Base-by-base conservation (phyloP, 2,888 invertebrate genomes). In the Criorhina ranunculi region DNA sequence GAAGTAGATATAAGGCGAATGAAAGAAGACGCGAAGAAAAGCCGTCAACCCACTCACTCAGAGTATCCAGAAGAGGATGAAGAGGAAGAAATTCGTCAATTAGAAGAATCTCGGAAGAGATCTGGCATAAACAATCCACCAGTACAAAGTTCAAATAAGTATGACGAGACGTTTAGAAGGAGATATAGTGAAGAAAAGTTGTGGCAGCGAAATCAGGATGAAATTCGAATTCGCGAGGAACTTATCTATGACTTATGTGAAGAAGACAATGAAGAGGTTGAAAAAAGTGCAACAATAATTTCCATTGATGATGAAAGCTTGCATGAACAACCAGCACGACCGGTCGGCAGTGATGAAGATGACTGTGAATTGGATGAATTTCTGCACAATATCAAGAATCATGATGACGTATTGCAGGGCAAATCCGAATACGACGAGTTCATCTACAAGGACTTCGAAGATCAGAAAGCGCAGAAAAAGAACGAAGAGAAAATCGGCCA, bases 321-420 rank as follows among this genome's bases (percentile, higher is more conserved):
- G 5, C n/a, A 57, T 15, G 24, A 8, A 12, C 19, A 69, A 1
- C 4, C 35, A 42, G 9, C 24, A 2, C 9, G 49, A 6, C 49
- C 60, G 19, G 46, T 29, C 7, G 11, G 67, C 8, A 42, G 67
- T 12, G 77, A 72, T 3, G 88, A 88, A 4, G 88, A 90, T 70
- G 89, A 90, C 9, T 87, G 87, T 57, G 88, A 89, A 67, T 87
- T 91, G 35, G 89, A 90, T 75, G 90, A 90, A 5, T 89, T 91
- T 17, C 59, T 92, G 7, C 88, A 89, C 4, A 89, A 90, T 59
- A 89, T 91, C 9, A 87, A 89, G n/a, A 89, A 90, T 44, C 89
- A 91, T 55, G 89, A 90, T 19, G 89, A 89, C n/a, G 78, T 88
- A 1, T 62, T 89, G 6, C 88, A 88, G 70, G 91, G 91, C 0